Conservation (phyloP, 2,797 vertebrate genomes). For the Centroberyx gerrardi region DNA sequence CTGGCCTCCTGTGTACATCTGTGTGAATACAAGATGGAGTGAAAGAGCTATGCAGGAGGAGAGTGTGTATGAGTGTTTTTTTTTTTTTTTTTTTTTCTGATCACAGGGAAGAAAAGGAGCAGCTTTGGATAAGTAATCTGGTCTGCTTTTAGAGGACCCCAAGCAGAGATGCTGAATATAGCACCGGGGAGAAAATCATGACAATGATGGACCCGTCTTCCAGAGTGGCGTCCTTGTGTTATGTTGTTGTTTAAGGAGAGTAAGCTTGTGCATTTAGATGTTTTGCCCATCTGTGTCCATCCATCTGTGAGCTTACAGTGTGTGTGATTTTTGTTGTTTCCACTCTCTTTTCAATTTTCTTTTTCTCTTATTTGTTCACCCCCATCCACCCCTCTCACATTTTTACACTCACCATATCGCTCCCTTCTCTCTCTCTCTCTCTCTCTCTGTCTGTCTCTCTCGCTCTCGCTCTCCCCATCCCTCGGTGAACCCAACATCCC, state of each 20-base stretch:
- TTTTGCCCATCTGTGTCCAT: conserved; percentile 78
- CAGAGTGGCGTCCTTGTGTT: conserved; percentile 72
- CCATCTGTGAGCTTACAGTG: conserved; percentile 66
- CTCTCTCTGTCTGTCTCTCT: conserved; percentile 19
- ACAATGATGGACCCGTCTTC: conserved; percentile 65
- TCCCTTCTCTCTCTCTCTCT: neutral
- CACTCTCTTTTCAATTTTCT: conserved; percentile 64
- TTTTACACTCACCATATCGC: conserved; percentile 43
- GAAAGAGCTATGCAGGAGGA: conserved; percentile 70
- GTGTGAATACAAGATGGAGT: conserved; percentile 62
- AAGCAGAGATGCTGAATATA: conserved; percentile 35
- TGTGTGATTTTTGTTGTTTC: conserved; percentile 66
- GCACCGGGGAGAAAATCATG: conserved; percentile 43
- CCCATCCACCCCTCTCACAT: conserved; percentile 37
- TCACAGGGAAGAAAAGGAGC: conserved; percentile 42
- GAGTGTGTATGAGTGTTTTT: conserved; percentile 43
- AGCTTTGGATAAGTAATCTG: conserved; percentile 24
- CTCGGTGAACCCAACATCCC: neutral
- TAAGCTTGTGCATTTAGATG: conserved; percentile 69
- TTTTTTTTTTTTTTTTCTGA: neutral
- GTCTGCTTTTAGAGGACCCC: conserved; percentile 57
- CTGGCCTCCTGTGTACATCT: conserved; percentile 71
- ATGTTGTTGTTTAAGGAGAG: conserved; percentile 66
- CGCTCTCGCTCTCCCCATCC: neutral
- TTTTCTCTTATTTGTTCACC: conserved; percentile 70